A percentile compares a stretch with the other conserved stretches of the same genome.
These are phyloP conservation scores for Zaprionus vittiger DNA, from an alignment of 1,140 invertebrate genomes.

Conservation along the genomic window DNA sequence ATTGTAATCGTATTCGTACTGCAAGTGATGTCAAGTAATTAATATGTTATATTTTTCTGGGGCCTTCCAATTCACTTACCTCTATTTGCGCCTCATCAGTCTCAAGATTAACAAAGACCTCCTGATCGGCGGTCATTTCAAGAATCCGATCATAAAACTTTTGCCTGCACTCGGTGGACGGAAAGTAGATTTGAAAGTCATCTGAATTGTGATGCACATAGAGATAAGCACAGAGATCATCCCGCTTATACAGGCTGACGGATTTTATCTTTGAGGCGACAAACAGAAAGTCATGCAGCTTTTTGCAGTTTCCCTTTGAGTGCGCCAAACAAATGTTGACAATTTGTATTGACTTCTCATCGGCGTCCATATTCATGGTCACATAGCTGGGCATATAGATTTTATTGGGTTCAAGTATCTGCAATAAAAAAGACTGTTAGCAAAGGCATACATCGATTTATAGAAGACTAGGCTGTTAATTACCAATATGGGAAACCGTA, in stretches of 20 bases:
- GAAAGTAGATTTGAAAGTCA: constrained; percentile 99
- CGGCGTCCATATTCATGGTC: constrained; percentile 96
- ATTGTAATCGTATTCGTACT: constrained; percentile 99
- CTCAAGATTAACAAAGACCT: constrained; percentile 91
- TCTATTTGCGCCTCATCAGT: constrained; percentile 79
- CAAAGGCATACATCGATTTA: not conserved
- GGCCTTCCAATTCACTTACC: constrained; percentile 24
- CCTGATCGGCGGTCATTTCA: constrained; percentile 94
- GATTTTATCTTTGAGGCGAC: constrained; percentile 96
- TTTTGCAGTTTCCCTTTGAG: constrained; percentile 90
- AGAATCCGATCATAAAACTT: constrained; percentile 92
- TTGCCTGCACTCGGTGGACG: constrained; percentile 93
- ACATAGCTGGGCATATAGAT: constrained; percentile 97
- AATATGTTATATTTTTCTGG: constrained; percentile 21
- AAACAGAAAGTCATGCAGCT: constrained; percentile 97
- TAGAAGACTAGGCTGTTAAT: not conserved
- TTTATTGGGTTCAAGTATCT: constrained; percentile 97
- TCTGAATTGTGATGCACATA: constrained; percentile 99
- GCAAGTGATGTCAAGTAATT: constrained; percentile 14
- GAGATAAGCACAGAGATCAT: constrained; percentile 97
- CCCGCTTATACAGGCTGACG: constrained; percentile 97
- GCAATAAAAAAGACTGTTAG: constrained; percentile 36
- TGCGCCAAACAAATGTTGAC: constrained; percentile 93
- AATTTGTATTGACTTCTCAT: constrained; percentile 95
- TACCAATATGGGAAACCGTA: constrained; percentile 92